Evolutionary conservation across 2,888 invertebrate species (phyloP), one percentile per base, ranked within the genome.

Genomic region (Caenorhabditis drosophilae): DNA sequence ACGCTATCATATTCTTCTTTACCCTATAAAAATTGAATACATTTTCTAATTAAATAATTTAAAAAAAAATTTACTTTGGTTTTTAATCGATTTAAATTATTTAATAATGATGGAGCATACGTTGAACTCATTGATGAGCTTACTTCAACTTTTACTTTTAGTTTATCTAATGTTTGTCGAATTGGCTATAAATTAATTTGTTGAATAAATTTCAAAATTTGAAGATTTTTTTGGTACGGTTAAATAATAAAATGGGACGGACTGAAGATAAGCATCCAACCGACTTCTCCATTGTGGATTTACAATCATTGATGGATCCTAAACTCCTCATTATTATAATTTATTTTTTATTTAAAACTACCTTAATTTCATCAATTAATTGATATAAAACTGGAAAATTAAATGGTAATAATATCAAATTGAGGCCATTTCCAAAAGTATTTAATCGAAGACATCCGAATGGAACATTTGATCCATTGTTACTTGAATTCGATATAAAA

Each of bases 391-490:
- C 90, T 1, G 97, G 96, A 85, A 97, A 99, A 86, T 99, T 98
- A 87, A 98, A 99, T 25, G 98, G 97, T 88, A 99, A 89, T 4
- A 99, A 93, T 85, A 95, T 95, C 66, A 98, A 87, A 86, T 96
- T 96, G 36, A 98, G 97, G 84, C 93, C 92, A 0, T 90, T 91
- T 64, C 96, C 88, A 83, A 92, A 92, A 4, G 93, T 93, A 73
- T 93, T 92, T 0, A 96, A 92, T 86, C 98, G 97, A 59, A 98
- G 86, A 85, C 97, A 99, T 16, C 98, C 98, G 85, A 98, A 98
- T 0, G 98, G 96, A 27, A 47, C 40, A 12, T 53, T 64, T 9
- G 49, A 18, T 27, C 45, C 57, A 26, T 57, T 57, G 31, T 63
- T 45, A 47, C 31, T 23, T 4, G 34, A 35, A 47, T 35, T 47